Evolutionary conservation across 2,797 vertebrate genomes (phyloP).

Genomic region (Oreonectes daqikongensis): DNA sequence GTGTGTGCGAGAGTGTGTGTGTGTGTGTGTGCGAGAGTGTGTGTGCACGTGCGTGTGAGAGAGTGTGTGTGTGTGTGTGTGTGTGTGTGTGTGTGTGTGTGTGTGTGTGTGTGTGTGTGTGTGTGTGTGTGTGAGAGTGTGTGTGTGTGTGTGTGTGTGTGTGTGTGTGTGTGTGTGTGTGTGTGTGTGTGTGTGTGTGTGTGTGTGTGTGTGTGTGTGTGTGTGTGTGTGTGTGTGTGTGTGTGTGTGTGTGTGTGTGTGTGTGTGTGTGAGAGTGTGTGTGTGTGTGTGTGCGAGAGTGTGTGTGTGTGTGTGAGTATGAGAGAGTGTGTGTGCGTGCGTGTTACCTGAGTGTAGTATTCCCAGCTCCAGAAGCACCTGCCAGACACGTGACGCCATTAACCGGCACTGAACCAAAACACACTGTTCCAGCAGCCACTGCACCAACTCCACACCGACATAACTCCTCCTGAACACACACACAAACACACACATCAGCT

Average conservation of each 20-base stretch:
- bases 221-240: too few relatives aligned
- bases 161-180: too few relatives aligned
- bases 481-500: slow-evolving; percentile 27
- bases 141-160: background rate
- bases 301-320: background rate
- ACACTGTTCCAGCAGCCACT: slow-evolving; percentile 95
- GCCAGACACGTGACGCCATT: slow-evolving; percentile 90
- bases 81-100: background rate
- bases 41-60: too few relatives aligned
- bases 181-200: background rate
- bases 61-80: background rate
- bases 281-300: background rate
- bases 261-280: background rate
- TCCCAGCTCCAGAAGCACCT: slow-evolving; percentile 94
- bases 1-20: background rate
- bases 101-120: background rate
- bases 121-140: background rate
- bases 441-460: slow-evolving; percentile 92
- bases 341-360: slow-evolving; percentile 89
- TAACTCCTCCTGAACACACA: slow-evolving; percentile 84
- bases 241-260: background rate
- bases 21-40: background rate
- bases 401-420: slow-evolving; percentile 90
- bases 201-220: background rate
- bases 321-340: background rate